Conservation (phyloP, 2,888 invertebrate species). For the Boloria selene region DNA sequence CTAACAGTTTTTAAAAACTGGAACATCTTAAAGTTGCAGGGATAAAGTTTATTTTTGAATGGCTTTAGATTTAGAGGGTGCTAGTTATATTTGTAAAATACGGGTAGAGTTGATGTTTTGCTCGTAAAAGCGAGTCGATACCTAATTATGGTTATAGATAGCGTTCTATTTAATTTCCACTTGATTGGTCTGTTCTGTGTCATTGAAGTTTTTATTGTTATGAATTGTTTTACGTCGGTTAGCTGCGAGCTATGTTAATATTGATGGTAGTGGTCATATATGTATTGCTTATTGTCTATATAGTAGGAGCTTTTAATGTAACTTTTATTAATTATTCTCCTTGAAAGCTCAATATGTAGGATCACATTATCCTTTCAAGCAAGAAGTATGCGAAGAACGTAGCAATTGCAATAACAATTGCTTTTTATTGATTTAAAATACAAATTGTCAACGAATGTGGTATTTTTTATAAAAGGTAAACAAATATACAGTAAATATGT, state of each 20-base stretch:
- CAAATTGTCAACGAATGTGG: no score
- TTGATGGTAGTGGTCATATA: neutral
- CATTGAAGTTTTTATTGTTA: conserved; percentile 75
- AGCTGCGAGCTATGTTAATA: neutral
- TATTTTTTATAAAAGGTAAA: no score
- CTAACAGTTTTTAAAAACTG: conserved; percentile 43
- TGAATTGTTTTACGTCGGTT: conserved; percentile 63
- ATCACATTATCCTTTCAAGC: neutral
- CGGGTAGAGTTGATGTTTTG: conserved; percentile 66
- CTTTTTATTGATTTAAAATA: no score
- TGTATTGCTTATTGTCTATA: neutral
- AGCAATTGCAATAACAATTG: no score
- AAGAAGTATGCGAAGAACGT: no score
- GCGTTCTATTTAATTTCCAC: conserved; percentile 73
- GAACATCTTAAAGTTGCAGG: conserved; percentile 24
- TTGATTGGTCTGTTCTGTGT: conserved; percentile 64
- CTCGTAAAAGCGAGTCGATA: conserved; percentile 69
- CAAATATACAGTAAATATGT: no score
- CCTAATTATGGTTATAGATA: conserved; percentile 69
- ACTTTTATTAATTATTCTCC: conserved; percentile 15
- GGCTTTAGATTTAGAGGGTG: conserved; percentile 6
- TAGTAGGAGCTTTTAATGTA: neutral
- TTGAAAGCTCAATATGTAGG: neutral
- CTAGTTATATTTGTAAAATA: conserved; percentile 13
- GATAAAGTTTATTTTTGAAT: conserved; percentile 38